Evolutionary conservation across 2,888 invertebrate genomes (phyloP).

Genomic region (Cephus rjabovi): DNA sequence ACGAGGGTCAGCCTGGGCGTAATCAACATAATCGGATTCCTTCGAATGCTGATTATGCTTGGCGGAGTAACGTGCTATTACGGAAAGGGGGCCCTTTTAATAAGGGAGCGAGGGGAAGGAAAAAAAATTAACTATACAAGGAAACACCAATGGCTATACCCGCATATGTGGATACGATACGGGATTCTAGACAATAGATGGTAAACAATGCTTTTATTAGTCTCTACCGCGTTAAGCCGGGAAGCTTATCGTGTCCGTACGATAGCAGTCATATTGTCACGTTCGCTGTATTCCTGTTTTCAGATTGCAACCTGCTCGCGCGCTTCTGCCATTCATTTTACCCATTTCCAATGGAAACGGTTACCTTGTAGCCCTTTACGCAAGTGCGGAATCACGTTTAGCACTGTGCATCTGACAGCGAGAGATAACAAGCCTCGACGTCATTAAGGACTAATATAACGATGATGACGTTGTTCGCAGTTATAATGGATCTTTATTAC

Average conservation of each 20-base stretch:
- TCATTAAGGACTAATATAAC: slow-evolving; percentile 1
- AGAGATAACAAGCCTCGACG: neutral
- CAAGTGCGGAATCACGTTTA: neutral
- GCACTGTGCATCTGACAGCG: neutral
- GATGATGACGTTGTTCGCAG: neutral
- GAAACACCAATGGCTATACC: neutral
- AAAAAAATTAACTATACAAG: neutral
- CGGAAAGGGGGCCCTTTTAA: neutral
- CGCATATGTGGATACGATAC: neutral
- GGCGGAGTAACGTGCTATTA: neutral
- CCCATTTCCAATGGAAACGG: neutral
- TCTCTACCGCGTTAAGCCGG: neutral
- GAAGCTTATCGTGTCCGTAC: neutral
- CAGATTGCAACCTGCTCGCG: neutral
- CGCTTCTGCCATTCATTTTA: neutral
- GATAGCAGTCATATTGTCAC: neutral
- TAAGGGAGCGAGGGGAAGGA: neutral
- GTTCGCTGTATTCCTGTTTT: neutral
- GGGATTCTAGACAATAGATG: neutral
- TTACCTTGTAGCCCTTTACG: neutral
- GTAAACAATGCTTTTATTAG: neutral
- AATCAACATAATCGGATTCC: neutral
- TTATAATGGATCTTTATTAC: slow-evolving; percentile 10
- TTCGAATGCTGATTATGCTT: slow-evolving; percentile 2
- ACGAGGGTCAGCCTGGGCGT: neutral